phyloP scores from a whole-genome alignment of 2,888 invertebrate species.

The Liopterus haemorrhoidalis region DNA sequence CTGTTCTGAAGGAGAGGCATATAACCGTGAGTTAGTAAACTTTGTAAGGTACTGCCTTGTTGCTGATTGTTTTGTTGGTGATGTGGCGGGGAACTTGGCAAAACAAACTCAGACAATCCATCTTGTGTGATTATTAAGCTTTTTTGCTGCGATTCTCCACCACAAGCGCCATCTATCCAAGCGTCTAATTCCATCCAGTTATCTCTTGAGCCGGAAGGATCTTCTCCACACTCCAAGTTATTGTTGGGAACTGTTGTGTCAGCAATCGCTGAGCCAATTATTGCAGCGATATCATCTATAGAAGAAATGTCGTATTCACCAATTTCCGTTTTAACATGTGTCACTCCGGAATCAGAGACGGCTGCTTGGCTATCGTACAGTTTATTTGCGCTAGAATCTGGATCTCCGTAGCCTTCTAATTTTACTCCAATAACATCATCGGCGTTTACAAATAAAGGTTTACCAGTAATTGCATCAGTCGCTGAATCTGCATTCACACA shows the following conservation, averaged over 20 bases:
- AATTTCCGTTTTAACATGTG: slow-evolving; percentile 52
- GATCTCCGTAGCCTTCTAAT: slow-evolving; percentile 45
- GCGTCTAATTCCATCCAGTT: slow-evolving; percentile 86
- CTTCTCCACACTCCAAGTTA: slow-evolving; percentile 55
- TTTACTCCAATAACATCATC: slow-evolving; percentile 47
- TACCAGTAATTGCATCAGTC: slow-evolving; percentile 47
- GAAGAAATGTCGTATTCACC: slow-evolving; percentile 62
- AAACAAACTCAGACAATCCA: slow-evolving; percentile 59
- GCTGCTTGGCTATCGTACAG: slow-evolving; percentile 50
- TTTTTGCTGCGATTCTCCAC: slow-evolving; percentile 55
- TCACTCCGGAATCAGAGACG: slow-evolving; percentile 44
- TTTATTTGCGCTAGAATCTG: slow-evolving; percentile 50
- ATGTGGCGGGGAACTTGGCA: slow-evolving; percentile 57
- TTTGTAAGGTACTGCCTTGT: slow-evolving; percentile 69
- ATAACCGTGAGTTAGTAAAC: slow-evolving; percentile 69
- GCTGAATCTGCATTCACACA: slow-evolving; percentile 54
- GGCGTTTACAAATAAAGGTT: slow-evolving; percentile 47
- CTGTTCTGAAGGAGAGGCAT: slow-evolving; percentile 77
- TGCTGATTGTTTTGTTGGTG: slow-evolving; percentile 50
- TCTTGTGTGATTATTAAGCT: slow-evolving; percentile 62
- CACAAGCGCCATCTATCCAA: slow-evolving; percentile 77
- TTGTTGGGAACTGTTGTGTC: slow-evolving; percentile 78
- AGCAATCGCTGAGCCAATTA: slow-evolving; percentile 83
- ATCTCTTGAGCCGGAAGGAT: slow-evolving; percentile 67
- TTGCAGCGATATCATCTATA: slow-evolving; percentile 78